A percentile compares a stretch with the other conserved stretches of the same genome.
phyloP scores from a whole-genome alignment of 2,888 invertebrate species.

The Parascotia fuliginaria region DNA sequence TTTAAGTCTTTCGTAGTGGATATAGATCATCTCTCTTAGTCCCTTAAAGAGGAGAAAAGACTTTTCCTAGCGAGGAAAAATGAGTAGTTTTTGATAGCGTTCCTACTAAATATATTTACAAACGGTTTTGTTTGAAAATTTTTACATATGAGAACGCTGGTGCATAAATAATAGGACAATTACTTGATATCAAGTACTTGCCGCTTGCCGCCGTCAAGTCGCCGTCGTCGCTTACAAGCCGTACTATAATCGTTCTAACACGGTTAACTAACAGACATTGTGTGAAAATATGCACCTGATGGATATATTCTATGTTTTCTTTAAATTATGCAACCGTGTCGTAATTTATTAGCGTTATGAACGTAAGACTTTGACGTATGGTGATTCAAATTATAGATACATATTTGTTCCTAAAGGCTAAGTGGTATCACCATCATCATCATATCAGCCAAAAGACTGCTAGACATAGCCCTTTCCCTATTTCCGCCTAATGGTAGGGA shows the following conservation, averaged over 20 bases:
- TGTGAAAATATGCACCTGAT: slow-evolving; percentile 35
- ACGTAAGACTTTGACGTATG: too few species aligned
- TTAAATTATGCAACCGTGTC: slow-evolving; percentile 17
- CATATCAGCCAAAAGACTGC: too few species aligned
- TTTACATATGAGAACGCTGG: neutral
- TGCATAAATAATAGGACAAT: slow-evolving; percentile 20
- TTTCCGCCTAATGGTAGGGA: too few species aligned
- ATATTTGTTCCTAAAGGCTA: too few species aligned
- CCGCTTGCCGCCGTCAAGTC: neutral
- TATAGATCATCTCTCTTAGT: too few species aligned
- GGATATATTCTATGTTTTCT: slow-evolving; percentile 23
- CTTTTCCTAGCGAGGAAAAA: too few species aligned
- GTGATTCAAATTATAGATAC: too few species aligned
- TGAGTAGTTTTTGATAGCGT: too few species aligned
- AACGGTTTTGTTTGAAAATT: neutral
- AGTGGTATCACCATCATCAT: too few species aligned
- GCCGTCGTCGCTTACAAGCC: slow-evolving; percentile 5
- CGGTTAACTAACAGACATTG: slow-evolving; percentile 25
- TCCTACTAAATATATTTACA: neutral
- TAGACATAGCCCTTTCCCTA: too few species aligned
- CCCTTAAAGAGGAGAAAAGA: too few species aligned
- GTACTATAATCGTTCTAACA: slow-evolving; percentile 1
- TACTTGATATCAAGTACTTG: slow-evolving; percentile 10
- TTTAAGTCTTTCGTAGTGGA: too few species aligned
- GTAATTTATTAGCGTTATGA: slow-evolving; percentile 19